Base-by-base conservation (phyloP, 53 echinoderm and acorn worm species). In the Antedon mediterranea region DNA sequence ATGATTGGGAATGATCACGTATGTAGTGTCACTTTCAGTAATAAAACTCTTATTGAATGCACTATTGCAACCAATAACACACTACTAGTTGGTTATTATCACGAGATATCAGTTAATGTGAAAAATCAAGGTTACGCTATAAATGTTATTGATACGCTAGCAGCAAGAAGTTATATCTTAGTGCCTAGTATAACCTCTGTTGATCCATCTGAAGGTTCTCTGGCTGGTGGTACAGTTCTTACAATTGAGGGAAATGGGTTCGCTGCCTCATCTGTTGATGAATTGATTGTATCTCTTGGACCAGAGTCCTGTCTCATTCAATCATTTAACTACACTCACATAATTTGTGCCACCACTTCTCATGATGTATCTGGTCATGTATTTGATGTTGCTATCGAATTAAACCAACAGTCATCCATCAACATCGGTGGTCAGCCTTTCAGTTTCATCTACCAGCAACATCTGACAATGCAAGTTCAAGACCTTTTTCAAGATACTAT, bases 211-310 rank as follows among this genome's bases (percentile, higher is more conserved):
- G 43, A 32, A 30, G 92, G 98, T 29, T 93, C 92, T 0, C 30
- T 88, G 6, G 88, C 75, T 30, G 98, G 98, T 27, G 98, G 98
- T 7, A 90, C 92, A 6, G 74, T 73, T 43, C 32, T 98, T 30
- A 72, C 71, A 13, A 77, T 98, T 71, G 28, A 81, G 3, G 98
- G 98, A 0, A 84, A 82, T 34, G 98, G 90, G 0, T 92, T 98
- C 43, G 86, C 92, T 11, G 81, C 84, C 15, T 28, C 23, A 5
- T 74, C 75, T 4, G 32, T 34, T 14, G 72, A 43, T 18, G 85
- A 80, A 23, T 78, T 90, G 0, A 31, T 32, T 4, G 92, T 95
- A 9, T 72, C 32, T 72, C 78, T 93, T 3, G 90, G 90, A 27
- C 31, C 34, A 27, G 79, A 71, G 11, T 34, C 81, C 7, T 98